Evolutionary conservation across 2,113 vertebrate species (phyloP), one percentile per base, ranked within the genome.

Genomic region (Mystacornis crossleyi): DNA sequence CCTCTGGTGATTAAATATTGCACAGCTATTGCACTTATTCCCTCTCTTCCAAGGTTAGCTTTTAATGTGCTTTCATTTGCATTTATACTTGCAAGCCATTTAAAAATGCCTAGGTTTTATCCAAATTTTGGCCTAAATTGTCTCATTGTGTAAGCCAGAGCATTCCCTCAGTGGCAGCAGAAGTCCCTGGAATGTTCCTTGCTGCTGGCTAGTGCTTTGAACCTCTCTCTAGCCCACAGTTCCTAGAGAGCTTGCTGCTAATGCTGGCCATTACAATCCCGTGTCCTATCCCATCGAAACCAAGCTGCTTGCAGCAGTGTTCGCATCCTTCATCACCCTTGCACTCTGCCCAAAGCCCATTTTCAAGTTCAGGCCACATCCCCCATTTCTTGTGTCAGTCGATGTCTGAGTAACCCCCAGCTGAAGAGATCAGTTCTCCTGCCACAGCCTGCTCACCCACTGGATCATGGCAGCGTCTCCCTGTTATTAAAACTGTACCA

Each of bases 21-120:
- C 82, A 72, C 18, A 89, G 75, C 45, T 81, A 48, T 31, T 77
- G 79, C 66, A 54, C 62, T 72, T 85, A 80, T 20, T 75, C 58
- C 40, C 33, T 72, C 71, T 72, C 62, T 65, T 57, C 75, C 91
- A 83, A 95, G 62, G 61, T 82, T 48, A 81, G 77, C 18, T 92
- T 91, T 70, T 33, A 31, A 84, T 4, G 12, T 47, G 72, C 54
- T 89, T 66, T 84, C 55, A 42, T 69, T 77, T 82, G 67, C 75
- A 38, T 86, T 92, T 77, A 43, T 33, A 40, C 31, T 77, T 58
- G 21, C 40, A 77, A 69, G 42, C 10, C 42, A 38, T 47, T 64
- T 26, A 18, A 83, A 90, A 90, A 70, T 11, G 14, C 50, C 47
- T 17, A 2, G 7, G 18, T 83, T 89, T 70, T 15, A 83, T 12